Conservation (phyloP, 2,888 invertebrate species). For the Sicus ferrugineus region DNA sequence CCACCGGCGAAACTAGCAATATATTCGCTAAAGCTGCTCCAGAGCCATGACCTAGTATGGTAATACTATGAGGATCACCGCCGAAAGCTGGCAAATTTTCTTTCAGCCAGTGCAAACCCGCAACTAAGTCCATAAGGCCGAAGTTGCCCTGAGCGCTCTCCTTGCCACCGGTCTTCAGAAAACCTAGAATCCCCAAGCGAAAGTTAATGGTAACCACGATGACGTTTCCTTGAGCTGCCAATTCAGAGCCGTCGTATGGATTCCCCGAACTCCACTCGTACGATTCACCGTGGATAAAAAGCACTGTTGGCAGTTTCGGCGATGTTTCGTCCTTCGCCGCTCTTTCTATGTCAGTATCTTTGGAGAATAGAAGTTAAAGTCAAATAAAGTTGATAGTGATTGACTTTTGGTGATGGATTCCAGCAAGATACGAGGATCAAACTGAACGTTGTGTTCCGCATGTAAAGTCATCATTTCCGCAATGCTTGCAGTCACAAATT, state of each 20-base stretch:
- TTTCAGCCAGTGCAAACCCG: constrained; percentile 95
- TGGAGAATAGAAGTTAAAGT: no score
- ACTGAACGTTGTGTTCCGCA: constrained; percentile 5
- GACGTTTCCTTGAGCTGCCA: constrained; percentile 90
- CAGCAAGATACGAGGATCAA: no score
- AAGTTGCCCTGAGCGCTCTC: constrained; percentile 91
- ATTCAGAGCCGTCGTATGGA: constrained; percentile 94
- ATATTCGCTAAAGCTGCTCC: constrained; percentile 97
- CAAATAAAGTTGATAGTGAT: constrained; percentile 23
- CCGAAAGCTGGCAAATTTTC: constrained; percentile 95
- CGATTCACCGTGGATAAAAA: constrained; percentile 93
- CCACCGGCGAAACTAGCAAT: constrained; percentile 93
- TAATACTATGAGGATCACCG: constrained; percentile 91
- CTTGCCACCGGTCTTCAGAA: constrained; percentile 88
- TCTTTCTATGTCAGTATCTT: constrained; percentile 10
- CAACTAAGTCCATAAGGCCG: constrained; percentile 90
- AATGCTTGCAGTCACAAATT: constrained; percentile 84
- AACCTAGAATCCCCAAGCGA: constrained; percentile 87
- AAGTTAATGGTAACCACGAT: constrained; percentile 92
- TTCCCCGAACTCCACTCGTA: constrained; percentile 98
- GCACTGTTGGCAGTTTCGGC: constrained; percentile 75
- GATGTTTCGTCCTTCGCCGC: constrained; percentile 1
- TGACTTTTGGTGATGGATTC: no score
- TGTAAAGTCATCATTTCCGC: constrained; percentile 85
- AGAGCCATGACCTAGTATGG: constrained; percentile 94